A percentile compares a stretch with the other conserved stretches of the same genome.
phyloP scores from a whole-genome alignment of 2,113 vertebrate species.

The Petromus typicus region DNA sequence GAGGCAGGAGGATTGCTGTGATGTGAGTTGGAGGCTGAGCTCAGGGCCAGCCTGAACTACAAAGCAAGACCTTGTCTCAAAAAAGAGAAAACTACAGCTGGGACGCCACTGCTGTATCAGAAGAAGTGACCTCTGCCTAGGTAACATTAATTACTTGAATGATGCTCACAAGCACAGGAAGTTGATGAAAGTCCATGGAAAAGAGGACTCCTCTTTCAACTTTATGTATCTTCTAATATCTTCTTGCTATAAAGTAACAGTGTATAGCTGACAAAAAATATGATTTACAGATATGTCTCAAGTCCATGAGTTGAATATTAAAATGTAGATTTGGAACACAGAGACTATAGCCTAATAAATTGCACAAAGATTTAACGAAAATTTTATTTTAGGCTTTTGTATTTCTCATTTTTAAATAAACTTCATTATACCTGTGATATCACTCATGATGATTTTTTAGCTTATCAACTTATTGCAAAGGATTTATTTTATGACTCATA shows the following conservation, averaged over 20 bases:
- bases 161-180: neutral
- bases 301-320: neutral
- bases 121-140: neutral
- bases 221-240: accelerated
- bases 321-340: neutral
- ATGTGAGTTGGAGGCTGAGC: too few relatives aligned
- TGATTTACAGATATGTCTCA: neutral
- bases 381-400: neutral
- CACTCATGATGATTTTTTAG: neutral
- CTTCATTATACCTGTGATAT: neutral
- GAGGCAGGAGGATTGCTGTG: too few relatives aligned
- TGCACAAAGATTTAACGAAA: neutral
- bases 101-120: neutral
- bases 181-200: neutral
- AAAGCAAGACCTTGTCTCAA: too few relatives aligned
- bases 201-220: neutral
- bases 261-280: neutral
- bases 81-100: neutral
- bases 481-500: neutral
- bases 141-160: neutral
- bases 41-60: too few relatives aligned
- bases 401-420: neutral
- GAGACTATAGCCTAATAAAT: neutral
- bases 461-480: neutral
- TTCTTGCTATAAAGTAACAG: neutral